These are phyloP conservation scores for Archivesica marissinica DNA, from an alignment of 1,140 invertebrate genomes.

Conservation along the genomic window DNA sequence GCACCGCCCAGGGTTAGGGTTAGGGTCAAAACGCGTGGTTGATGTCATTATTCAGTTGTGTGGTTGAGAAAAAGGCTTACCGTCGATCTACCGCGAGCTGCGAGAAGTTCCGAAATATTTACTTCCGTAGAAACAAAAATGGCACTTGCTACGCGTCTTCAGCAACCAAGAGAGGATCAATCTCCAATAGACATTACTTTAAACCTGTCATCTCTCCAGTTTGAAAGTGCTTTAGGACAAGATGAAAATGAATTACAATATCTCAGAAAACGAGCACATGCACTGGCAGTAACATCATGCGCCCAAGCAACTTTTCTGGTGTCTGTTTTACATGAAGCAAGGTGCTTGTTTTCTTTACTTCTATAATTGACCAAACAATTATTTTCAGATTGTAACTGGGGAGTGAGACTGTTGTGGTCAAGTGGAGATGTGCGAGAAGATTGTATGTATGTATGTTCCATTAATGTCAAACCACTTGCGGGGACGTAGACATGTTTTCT, in stretches of 20 bases:
- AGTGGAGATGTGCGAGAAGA: too few relatives aligned
- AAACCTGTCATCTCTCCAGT: conserved; percentile 71
- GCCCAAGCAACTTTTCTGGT: conserved; percentile 72
- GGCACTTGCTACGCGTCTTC: conserved; percentile 70
- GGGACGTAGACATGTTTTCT: too few relatives aligned
- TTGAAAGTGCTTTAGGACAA: conserved; percentile 75
- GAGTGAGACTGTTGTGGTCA: too few relatives aligned
- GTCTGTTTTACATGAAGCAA: conserved; percentile 71
- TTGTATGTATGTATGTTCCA: too few relatives aligned
- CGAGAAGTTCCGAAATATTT: not conserved
- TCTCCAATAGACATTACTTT: conserved; percentile 69
- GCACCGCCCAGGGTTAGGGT: too few relatives aligned
- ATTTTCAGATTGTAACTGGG: too few relatives aligned
- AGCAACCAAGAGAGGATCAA: conserved; percentile 59
- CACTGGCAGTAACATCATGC: conserved; percentile 72
- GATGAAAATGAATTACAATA: conserved; percentile 71
- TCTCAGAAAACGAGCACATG: conserved; percentile 71
- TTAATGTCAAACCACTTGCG: too few relatives aligned
- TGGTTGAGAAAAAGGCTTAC: not conserved
- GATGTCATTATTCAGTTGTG: not conserved
- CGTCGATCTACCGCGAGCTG: not conserved
- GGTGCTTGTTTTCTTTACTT: conserved; percentile 61
- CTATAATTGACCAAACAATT: too few relatives aligned
- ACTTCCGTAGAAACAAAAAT: conserved; percentile 75
- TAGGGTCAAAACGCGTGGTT: too few relatives aligned